These are phyloP conservation scores for Atethmia centrago DNA, from an alignment of 2,888 invertebrate species.

Conservation along the genomic window DNA sequence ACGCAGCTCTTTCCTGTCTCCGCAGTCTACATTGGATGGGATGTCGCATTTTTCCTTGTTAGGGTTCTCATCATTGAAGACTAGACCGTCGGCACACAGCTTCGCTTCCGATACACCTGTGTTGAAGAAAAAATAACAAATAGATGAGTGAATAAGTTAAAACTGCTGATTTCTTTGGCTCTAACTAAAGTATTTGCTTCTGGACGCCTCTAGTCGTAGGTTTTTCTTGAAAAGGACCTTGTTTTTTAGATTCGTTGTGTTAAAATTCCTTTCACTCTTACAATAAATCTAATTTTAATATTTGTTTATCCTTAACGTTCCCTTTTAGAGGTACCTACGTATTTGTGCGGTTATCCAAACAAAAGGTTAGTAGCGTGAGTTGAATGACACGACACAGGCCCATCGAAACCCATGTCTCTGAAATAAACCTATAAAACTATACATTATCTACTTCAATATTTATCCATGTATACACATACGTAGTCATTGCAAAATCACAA, in stretches of 20 bases:
- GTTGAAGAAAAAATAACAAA: not conserved
- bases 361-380: not conserved
- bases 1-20: conserved; percentile 94
- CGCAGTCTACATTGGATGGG: conserved; percentile 94
- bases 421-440: not conserved
- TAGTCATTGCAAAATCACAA: conserved; percentile 49
- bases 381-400: no score
- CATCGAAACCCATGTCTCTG: not conserved
- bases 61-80: conserved; percentile 93
- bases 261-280: not conserved
- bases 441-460: conserved; percentile 12
- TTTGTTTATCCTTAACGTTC: no score
- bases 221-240: not conserved
- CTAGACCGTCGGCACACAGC: conserved; percentile 94
- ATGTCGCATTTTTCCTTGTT: conserved; percentile 94
- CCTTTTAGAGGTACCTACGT: fast-evolving
- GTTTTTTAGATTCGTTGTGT: not conserved
- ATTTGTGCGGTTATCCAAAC: not conserved
- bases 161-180: not conserved
- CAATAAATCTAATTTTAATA: no score
- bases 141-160: not conserved
- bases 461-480: not conserved
- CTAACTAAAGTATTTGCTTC: not conserved
- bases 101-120: conserved; percentile 91
- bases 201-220: not conserved